These are phyloP conservation scores for Aphidius ervi DNA, from an alignment of 1,140 invertebrate genomes.

Conservation along the genomic window DNA sequence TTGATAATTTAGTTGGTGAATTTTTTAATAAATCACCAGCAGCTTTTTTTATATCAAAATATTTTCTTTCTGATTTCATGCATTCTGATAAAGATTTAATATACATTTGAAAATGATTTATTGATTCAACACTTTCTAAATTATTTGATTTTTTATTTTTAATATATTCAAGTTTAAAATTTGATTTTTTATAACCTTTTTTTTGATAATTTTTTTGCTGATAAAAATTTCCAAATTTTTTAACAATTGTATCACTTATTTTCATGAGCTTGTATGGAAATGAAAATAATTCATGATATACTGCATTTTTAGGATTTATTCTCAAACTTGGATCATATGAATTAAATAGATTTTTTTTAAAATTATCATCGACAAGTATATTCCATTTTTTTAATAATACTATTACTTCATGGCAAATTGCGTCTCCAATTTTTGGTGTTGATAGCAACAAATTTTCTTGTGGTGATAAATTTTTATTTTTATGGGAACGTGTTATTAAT, in stretches of 20 bases:
- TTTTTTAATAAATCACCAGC: too few relatives aligned
- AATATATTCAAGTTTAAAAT: background rate
- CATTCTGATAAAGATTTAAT: too few relatives aligned
- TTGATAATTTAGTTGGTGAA: too few relatives aligned
- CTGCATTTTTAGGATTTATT: background rate
- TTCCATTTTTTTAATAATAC: slow-evolving; percentile 2
- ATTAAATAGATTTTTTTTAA: too few relatives aligned
- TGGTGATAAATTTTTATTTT: too few relatives aligned
- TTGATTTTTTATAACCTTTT: slow-evolving; percentile 12
- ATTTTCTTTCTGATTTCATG: too few relatives aligned
- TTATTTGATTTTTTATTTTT: slow-evolving; percentile 9
- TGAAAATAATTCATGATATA: slow-evolving; percentile 11
- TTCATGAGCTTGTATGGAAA: slow-evolving; percentile 10
- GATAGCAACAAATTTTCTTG: too few relatives aligned
- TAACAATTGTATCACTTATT: background rate
- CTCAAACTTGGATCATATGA: too few relatives aligned
- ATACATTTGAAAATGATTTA: too few relatives aligned
- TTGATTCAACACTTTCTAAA: too few relatives aligned
- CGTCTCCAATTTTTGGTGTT: slow-evolving; percentile 4
- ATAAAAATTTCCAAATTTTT: slow-evolving; percentile 1
- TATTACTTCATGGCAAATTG: slow-evolving; percentile 10
- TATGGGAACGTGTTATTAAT: background rate
- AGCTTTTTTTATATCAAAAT: too few relatives aligned
- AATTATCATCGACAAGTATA: too few relatives aligned
- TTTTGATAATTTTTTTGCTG: slow-evolving; percentile 17